These are phyloP conservation scores for Monarcha castaneiventris DNA, from an alignment of 2,113 vertebrate genomes.

Conservation along the genomic window DNA sequence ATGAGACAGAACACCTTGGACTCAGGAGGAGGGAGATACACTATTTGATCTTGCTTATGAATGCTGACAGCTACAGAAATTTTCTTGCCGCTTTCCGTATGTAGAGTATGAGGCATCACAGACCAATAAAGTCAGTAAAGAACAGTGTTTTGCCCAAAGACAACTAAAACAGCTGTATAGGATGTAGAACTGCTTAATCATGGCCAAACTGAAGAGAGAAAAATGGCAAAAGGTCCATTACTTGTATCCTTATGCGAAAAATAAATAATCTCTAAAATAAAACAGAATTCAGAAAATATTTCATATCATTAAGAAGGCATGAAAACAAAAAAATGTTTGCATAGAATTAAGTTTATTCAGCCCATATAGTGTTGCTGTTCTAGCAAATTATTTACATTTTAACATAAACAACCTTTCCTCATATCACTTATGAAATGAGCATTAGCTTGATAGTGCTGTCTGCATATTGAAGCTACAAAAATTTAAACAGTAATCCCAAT, in stretches of 20 bases:
- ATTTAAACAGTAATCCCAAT: background rate
- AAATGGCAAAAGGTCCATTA: background rate
- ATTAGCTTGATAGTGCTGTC: background rate
- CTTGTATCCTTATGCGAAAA: background rate
- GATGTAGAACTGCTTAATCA: background rate
- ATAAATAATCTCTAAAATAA: background rate
- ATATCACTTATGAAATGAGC: background rate
- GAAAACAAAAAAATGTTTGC: background rate
- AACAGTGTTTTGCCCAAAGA: background rate
- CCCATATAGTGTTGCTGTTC: background rate
- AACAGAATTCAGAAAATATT: background rate
- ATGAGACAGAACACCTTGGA: background rate
- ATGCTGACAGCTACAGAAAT: background rate
- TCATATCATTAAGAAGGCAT: background rate
- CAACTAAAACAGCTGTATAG: background rate
- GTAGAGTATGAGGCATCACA: background rate
- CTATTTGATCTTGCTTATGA: background rate
- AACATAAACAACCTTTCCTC: background rate
- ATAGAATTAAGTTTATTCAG: background rate
- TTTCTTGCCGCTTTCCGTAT: background rate
- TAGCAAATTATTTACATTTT: background rate
- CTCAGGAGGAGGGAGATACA: background rate
- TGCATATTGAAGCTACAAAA: background rate
- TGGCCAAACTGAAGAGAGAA: background rate
- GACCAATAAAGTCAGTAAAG: background rate